Evolutionary conservation across 2,113 vertebrate genomes (phyloP).

Genomic region (Opisthocomus hoazin): DNA sequence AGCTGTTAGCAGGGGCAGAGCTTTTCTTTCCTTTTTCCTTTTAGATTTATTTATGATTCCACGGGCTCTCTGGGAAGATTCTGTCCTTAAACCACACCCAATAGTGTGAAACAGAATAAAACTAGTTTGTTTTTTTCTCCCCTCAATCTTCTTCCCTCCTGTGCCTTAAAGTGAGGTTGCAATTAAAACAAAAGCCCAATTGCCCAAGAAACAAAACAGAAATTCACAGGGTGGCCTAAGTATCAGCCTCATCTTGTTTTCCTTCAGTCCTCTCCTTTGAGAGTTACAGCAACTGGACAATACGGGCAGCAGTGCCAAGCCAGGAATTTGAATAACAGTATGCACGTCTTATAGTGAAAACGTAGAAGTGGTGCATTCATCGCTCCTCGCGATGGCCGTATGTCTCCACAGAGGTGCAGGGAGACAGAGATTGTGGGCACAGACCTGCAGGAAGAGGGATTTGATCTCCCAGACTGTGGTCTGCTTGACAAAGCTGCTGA

Average conservation of each 20-base stretch:
- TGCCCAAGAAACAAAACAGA: neutral
- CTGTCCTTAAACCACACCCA: neutral
- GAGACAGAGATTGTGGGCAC: neutral
- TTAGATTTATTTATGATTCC: neutral
- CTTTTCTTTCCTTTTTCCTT: neutral
- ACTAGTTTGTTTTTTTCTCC: neutral
- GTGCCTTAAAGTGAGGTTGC: neutral
- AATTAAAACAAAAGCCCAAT: neutral
- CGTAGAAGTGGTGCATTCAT: neutral
- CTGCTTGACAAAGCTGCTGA: constrained; percentile 4
- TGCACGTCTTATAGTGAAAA: neutral
- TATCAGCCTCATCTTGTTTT: neutral
- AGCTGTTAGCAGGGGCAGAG: neutral
- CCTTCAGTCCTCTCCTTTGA: neutral
- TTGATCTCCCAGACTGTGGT: neutral
- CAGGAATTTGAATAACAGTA: neutral
- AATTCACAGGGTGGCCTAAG: neutral
- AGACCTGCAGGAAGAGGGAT: neutral
- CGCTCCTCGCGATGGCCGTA: rapidly evolving
- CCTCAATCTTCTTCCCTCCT: neutral
- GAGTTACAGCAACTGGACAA: neutral
- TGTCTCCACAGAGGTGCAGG: neutral
- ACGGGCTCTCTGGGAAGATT: neutral
- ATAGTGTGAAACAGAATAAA: neutral
- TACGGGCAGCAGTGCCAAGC: neutral